These are phyloP conservation scores for Chrysina gloriosa DNA, from an alignment of 2,888 invertebrate species.

Conservation along the genomic window DNA sequence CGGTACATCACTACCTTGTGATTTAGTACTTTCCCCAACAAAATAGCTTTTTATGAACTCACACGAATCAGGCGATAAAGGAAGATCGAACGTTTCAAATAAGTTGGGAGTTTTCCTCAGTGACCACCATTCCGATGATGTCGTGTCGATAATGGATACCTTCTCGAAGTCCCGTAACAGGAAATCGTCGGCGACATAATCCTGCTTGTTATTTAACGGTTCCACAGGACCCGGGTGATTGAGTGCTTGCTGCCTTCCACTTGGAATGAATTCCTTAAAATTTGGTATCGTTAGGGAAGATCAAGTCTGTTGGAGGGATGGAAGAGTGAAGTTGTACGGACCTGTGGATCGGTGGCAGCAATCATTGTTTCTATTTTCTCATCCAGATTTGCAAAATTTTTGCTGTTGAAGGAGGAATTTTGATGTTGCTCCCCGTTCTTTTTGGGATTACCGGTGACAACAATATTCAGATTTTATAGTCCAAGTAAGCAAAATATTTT, in stretches of 20 bases:
- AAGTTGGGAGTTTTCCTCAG: constrained; percentile 63
- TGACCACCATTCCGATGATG: constrained; percentile 68
- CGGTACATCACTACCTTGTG: constrained; percentile 50
- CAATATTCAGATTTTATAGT: not conserved
- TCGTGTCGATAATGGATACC: constrained; percentile 77
- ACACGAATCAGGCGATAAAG: not conserved
- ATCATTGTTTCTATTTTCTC: constrained; percentile 85
- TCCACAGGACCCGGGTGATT: constrained; percentile 81
- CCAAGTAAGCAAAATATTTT: too few species aligned
- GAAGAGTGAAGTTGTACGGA: constrained; percentile 56
- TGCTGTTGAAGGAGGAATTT: not conserved
- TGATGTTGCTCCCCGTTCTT: not conserved
- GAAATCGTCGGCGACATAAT: constrained; percentile 62
- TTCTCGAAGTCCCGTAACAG: constrained; percentile 79
- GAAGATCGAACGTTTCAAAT: constrained; percentile 4
- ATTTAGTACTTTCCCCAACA: constrained; percentile 22
- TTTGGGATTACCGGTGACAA: not conserved
- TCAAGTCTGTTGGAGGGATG: not conserved
- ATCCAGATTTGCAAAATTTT: constrained; percentile 83
- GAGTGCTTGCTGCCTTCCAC: constrained; percentile 83
- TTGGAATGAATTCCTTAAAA: constrained; percentile 85
- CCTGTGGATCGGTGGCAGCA: constrained; percentile 91
- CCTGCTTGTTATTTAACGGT: constrained; percentile 43
- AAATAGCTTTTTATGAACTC: constrained; percentile 22
- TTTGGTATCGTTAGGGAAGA: not conserved